These are phyloP conservation scores for Melieria crassipennis DNA, from an alignment of 2,888 invertebrate genomes.

Conservation along the genomic window DNA sequence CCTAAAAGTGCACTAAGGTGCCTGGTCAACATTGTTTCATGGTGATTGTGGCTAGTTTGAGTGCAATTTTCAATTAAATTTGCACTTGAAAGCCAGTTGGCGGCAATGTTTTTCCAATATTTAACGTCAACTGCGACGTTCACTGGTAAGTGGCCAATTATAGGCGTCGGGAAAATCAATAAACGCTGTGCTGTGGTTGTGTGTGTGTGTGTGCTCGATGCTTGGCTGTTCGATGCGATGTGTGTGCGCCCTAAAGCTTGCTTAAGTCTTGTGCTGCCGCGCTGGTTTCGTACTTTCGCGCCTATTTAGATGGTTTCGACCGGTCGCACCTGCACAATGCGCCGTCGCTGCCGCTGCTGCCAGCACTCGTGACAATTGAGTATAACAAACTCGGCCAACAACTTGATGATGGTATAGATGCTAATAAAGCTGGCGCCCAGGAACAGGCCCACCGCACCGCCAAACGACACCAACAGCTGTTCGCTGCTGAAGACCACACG, in stretches of 20 bases:
- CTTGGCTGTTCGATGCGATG: not conserved
- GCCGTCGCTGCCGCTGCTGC: conserved; percentile 5
- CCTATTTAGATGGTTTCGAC: not conserved
- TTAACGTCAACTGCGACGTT: no score
- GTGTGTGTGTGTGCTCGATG: no score
- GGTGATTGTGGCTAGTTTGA: no score
- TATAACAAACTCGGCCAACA: conserved; percentile 42
- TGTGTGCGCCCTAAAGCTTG: conserved; percentile 9
- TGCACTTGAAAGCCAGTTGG: no score
- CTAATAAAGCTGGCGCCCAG: conserved; percentile 64
- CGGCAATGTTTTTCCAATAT: no score
- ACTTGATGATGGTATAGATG: conserved; percentile 49
- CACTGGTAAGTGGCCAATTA: no score
- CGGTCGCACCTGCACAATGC: not conserved
- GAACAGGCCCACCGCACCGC: conserved; percentile 63
- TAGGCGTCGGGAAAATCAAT: no score
- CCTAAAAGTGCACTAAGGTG: no score
- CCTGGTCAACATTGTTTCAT: no score
- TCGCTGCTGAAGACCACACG: conserved; percentile 61
- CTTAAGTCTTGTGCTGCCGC: not conserved
- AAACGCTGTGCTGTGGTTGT: no score
- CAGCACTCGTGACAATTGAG: conserved; percentile 22
- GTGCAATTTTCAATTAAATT: no score
- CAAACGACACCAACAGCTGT: conserved; percentile 62
- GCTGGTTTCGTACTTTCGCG: not conserved